These are phyloP conservation scores for Amblyraja radiata DNA, from an alignment of 2,797 vertebrate species.

Conservation along the genomic window DNA sequence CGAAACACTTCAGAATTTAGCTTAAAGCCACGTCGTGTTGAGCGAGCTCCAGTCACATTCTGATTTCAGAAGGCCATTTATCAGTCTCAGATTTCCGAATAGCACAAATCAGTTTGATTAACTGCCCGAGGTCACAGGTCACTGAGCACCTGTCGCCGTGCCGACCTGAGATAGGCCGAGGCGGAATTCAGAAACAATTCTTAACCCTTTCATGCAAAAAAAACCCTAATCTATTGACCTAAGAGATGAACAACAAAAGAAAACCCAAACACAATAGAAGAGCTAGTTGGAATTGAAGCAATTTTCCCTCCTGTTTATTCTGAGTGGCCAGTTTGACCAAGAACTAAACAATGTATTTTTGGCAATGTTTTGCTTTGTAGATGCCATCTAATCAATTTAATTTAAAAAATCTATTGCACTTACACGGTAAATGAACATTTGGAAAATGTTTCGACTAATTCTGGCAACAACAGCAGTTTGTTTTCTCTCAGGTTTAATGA, in stretches of 20 bases:
- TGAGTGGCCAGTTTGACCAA: background rate
- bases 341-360: background rate
- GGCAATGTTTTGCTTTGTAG: background rate
- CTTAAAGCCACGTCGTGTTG: background rate
- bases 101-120: conserved; percentile 3
- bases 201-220: background rate
- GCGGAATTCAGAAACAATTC: background rate
- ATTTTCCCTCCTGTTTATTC: background rate
- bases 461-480: background rate
- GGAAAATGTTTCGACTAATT: background rate
- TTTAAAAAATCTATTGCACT: background rate
- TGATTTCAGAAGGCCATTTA: conserved; percentile 13
- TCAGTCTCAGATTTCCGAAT: background rate
- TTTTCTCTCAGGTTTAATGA: background rate
- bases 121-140: conserved; percentile 18
- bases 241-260: background rate
- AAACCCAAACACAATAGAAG: background rate
- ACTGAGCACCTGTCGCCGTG: conserved; percentile 16
- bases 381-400: background rate
- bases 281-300: background rate
- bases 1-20: background rate
- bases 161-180: background rate
- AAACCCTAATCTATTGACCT: background rate
- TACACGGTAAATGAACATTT: background rate
- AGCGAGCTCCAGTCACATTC: background rate